Conservation (phyloP, 2,797 vertebrate species). For the Xenopus petersii region DNA sequence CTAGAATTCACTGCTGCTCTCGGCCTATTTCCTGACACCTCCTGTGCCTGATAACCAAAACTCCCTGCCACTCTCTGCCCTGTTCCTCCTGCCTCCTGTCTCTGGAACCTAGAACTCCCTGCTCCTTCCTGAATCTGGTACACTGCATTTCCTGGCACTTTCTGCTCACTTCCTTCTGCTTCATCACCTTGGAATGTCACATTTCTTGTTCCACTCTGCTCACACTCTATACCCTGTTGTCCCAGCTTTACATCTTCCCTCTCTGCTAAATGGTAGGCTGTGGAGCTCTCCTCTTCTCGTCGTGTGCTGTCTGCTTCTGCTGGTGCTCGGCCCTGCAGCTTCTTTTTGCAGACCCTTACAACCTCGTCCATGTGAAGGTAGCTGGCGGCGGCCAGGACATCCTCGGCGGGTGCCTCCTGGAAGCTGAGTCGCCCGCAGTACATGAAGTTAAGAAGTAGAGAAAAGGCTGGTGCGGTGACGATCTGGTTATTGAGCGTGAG, state of each 20-base stretch:
- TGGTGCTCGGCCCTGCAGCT: conserved; percentile 79
- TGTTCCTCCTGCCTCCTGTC: conserved; percentile 12
- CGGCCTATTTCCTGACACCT: background rate
- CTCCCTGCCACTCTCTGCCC: conserved; percentile 17
- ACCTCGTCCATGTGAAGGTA: conserved; percentile 97
- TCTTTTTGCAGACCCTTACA: conserved; percentile 88
- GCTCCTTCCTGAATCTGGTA: conserved; percentile 13
- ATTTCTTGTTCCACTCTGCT: background rate
- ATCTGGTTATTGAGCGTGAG: conserved; percentile 88
- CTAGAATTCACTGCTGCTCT: background rate
- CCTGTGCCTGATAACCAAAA: conserved; percentile 21
- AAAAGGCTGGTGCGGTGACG: conserved; percentile 85
- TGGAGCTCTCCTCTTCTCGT: conserved; percentile 65
- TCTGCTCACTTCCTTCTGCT: conserved; percentile 4
- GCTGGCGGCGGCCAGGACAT: conserved; percentile 88
- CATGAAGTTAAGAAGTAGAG: conserved; percentile 88
- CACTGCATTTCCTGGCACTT: background rate
- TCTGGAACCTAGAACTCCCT: conserved; percentile 19
- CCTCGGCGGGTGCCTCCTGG: conserved; percentile 80
- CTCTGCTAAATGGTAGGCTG: conserved; percentile 18
- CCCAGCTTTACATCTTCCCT: background rate
- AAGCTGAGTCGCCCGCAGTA: conserved; percentile 85
- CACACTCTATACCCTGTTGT: conserved; percentile 32
- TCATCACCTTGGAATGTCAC: conserved; percentile 9
- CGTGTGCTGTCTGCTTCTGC: conserved; percentile 93